Evolutionary conservation across 1,140 invertebrate species (phyloP).

Genomic region (Calliopsis andreniformis): DNA sequence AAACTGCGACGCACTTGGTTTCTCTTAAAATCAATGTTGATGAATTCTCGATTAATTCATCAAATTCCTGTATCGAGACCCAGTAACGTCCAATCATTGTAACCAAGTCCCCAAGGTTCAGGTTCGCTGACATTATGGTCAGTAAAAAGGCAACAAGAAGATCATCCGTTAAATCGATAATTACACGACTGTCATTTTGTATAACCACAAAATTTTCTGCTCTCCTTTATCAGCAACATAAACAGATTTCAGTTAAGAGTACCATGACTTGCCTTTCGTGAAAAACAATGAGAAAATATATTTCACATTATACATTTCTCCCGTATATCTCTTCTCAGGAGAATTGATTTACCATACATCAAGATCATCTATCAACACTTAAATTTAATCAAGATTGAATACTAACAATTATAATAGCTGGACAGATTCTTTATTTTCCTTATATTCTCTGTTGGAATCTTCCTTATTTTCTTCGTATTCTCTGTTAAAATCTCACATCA

Average conservation of each 20-base stretch:
- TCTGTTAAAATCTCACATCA: conserved; percentile 45
- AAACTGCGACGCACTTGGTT: conserved; percentile 58
- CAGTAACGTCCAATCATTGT: conserved; percentile 76
- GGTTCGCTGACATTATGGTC: conserved; percentile 13
- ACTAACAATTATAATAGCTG: too few relatives aligned
- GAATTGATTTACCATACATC: too few relatives aligned
- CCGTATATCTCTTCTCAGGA: too few relatives aligned
- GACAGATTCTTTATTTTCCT: too few relatives aligned
- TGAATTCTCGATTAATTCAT: conserved; percentile 53
- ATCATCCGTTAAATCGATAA: conserved; percentile 66
- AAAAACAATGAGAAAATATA: neutral
- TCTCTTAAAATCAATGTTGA: conserved; percentile 46
- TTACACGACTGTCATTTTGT: conserved; percentile 68
- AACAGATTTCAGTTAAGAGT: conserved; percentile 61
- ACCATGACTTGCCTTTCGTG: conserved; percentile 13
- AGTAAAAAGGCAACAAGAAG: conserved; percentile 66
- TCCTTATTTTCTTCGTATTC: too few relatives aligned
- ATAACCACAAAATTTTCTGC: conserved; percentile 72
- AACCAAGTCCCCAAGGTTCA: conserved; percentile 49
- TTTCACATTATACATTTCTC: too few relatives aligned
- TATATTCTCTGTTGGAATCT: too few relatives aligned
- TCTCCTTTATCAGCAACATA: conserved; percentile 65
- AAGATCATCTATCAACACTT: too few relatives aligned
- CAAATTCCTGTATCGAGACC: conserved; percentile 58
- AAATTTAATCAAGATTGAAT: too few relatives aligned